Evolutionary conservation across 2,113 vertebrate species (phyloP).

Genomic region (Corvus cornix): DNA sequence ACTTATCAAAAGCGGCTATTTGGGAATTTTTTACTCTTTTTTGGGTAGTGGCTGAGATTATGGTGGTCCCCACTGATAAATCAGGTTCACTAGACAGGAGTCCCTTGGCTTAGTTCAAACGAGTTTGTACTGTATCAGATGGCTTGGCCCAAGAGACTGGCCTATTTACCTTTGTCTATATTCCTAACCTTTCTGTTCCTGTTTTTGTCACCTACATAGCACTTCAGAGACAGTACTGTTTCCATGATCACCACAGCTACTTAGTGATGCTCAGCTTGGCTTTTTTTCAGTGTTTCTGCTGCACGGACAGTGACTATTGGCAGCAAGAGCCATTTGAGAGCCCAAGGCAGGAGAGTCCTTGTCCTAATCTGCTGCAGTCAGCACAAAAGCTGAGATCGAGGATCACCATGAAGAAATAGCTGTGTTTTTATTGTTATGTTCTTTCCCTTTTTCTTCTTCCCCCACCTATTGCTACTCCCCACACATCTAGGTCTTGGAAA

Average conservation of each 20-base stretch:
- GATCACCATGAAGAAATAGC: not conserved
- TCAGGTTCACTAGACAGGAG: not conserved
- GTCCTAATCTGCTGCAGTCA: not conserved
- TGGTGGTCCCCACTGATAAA: not conserved
- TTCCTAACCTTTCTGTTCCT: not conserved
- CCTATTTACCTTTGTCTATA: not conserved
- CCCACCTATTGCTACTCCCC: not conserved
- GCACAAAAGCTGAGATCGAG: not conserved
- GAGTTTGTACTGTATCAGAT: not conserved
- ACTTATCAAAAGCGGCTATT: not conserved
- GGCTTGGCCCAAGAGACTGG: not conserved
- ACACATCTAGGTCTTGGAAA: not conserved
- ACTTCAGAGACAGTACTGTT: not conserved
- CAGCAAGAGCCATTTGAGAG: not conserved
- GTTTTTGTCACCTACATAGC: not conserved
- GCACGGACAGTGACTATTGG: rapidly evolving
- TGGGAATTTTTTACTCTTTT: not conserved
- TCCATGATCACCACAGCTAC: not conserved
- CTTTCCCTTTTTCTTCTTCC: not conserved
- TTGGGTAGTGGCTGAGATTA: not conserved
- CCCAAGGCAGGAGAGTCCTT: not conserved
- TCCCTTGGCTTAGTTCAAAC: not conserved
- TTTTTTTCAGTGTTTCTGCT: not conserved
- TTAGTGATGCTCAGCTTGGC: not conserved
- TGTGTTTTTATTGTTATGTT: not conserved